These are phyloP conservation scores for Perognathus longimembris DNA, from an alignment of 2,113 vertebrate genomes.

Conservation along the genomic window DNA sequence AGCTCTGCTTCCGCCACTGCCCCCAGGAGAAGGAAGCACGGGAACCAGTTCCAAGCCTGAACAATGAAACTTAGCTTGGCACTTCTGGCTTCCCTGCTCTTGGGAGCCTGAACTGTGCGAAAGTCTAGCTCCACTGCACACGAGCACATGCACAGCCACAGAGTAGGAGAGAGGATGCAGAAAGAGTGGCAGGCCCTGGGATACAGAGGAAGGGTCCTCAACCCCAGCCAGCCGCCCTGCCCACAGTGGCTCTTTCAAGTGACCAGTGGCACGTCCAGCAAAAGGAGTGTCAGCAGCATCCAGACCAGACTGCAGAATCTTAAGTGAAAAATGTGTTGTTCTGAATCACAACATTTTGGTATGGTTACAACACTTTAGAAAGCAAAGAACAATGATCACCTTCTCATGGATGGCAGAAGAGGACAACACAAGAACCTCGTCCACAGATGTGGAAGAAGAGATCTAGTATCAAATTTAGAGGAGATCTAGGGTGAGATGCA, in stretches of 20 bases:
- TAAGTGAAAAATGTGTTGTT: not conserved
- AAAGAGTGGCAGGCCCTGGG: not conserved
- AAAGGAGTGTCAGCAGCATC: not conserved
- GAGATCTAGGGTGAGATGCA: too few relatives aligned
- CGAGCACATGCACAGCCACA: not conserved
- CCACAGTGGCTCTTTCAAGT: fast-evolving
- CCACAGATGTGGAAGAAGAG: not conserved
- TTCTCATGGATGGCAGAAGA: not conserved
- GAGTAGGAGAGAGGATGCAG: not conserved
- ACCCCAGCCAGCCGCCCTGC: too few relatives aligned
- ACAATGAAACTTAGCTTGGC: not conserved
- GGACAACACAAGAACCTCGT: too few relatives aligned
- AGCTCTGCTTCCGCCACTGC: not conserved
- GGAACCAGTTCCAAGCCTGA: not conserved
- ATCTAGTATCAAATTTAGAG: too few relatives aligned
- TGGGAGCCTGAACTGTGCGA: not conserved
- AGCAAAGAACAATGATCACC: not conserved
- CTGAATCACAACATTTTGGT: not conserved
- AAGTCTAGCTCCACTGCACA: not conserved
- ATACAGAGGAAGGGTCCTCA: not conserved
- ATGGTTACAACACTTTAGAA: too few relatives aligned
- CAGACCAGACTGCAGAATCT: not conserved
- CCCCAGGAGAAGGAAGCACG: not conserved
- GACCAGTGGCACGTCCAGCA: not conserved
- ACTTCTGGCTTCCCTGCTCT: not conserved